Percentiles rank a stretch among this genome's conserved stretches.
Evolutionary conservation across 2,113 vertebrate species (phyloP).

Genomic region (Pseudorectes ferrugineus): DNA sequence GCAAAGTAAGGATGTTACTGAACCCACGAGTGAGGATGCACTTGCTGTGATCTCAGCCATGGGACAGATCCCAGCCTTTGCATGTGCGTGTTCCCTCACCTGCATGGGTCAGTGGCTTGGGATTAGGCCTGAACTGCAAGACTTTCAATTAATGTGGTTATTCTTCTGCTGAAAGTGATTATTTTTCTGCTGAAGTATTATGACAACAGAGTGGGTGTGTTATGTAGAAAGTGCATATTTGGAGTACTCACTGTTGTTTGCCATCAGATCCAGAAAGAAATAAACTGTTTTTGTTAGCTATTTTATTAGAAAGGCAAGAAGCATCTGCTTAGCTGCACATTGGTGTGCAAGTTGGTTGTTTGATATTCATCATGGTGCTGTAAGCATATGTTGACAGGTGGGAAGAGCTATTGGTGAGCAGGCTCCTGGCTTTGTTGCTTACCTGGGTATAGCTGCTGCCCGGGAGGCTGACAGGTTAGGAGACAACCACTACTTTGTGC

Average conservation of each 20-base stretch:
- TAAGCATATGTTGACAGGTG: conserved; percentile 61
- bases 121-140: neutral
- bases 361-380: conserved; percentile 48
- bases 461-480: neutral
- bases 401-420: conserved; percentile 48
- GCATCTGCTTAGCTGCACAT: conserved; percentile 26
- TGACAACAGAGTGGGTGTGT: neutral
- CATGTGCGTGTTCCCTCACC: neutral
- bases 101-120: neutral
- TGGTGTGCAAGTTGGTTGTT: conserved; percentile 30
- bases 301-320: conserved; percentile 26
- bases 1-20: neutral
- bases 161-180: neutral
- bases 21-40: fast-evolving
- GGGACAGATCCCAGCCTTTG: neutral
- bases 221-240: neutral
- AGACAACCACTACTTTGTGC: neutral
- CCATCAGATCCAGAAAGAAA: neutral
- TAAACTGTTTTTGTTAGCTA: neutral
- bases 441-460: neutral
- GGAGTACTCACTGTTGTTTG: neutral
- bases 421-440: conserved; percentile 31
- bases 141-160: fast-evolving
- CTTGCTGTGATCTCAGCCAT: neutral
- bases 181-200: neutral